Conservation (phyloP, 2,888 invertebrate genomes). For the Dicroscelio sp. region DNA sequence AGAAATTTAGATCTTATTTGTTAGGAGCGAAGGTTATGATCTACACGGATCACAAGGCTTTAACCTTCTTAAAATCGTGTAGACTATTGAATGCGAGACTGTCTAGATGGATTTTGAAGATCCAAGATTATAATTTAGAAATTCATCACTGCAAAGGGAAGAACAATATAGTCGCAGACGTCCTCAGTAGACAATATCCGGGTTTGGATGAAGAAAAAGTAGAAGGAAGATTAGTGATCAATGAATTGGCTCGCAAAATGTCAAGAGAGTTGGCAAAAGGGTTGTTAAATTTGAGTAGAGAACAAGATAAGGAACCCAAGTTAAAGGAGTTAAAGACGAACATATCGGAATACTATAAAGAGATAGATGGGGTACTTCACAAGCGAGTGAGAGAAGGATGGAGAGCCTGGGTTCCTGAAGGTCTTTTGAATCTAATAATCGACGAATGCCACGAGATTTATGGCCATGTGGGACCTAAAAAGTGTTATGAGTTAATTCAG, state of each 20-base stretch:
- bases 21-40: constrained; percentile 79
- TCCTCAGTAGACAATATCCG: not conserved
- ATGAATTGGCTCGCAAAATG: not conserved
- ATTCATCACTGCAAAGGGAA: constrained; percentile 69
- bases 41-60: constrained; percentile 85
- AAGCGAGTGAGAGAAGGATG: not conserved
- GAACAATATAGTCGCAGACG: constrained; percentile 18
- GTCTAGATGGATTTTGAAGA: constrained; percentile 82
- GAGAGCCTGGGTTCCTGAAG: not conserved
- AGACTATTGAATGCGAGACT: constrained; percentile 82
- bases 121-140: not conserved
- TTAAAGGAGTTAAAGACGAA: not conserved
- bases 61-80: constrained; percentile 85
- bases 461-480: not conserved
- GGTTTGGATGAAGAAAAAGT: not conserved
- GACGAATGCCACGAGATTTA: constrained; percentile 22
- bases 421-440: not conserved
- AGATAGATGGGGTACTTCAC: not conserved
- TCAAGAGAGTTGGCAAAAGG: not conserved
- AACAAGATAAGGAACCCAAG: not conserved
- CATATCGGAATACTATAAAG: not conserved
- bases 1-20: constrained; percentile 84
- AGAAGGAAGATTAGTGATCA: not conserved
- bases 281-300: not conserved
- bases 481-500: not conserved